These are phyloP conservation scores for Menura novaehollandiae DNA, from an alignment of 2,113 vertebrate species.

Conservation along the genomic window DNA sequence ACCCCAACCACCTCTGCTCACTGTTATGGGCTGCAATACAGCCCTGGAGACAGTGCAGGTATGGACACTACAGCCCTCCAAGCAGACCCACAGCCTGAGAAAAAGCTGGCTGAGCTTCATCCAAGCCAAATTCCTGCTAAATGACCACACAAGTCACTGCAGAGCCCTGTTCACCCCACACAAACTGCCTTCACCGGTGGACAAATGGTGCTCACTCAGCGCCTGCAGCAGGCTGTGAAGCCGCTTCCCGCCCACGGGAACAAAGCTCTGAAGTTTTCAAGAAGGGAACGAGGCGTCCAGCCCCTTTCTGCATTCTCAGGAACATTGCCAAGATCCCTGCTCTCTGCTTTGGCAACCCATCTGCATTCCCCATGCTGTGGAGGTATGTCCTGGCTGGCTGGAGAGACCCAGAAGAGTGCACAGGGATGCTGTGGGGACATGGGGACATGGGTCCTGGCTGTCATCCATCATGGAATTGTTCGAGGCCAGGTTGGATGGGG, in stretches of 20 bases:
- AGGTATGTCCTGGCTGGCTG: background rate
- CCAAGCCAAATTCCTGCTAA: background rate
- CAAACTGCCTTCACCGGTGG: background rate
- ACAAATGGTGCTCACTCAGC: background rate
- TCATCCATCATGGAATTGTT: background rate
- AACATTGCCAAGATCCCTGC: background rate
- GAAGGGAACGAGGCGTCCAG: slow-evolving; percentile 5
- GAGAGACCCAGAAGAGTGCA: background rate
- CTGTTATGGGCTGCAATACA: background rate
- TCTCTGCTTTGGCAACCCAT: background rate
- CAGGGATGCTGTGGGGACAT: background rate
- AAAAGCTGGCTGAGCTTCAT: background rate
- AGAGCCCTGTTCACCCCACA: background rate
- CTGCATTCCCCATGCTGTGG: background rate
- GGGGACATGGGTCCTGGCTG: background rate
- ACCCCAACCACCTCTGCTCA: background rate
- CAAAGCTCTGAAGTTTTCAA: slow-evolving; percentile 44
- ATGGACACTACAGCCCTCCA: background rate
- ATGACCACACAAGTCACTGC: background rate
- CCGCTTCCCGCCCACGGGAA: background rate
- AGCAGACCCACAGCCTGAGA: background rate
- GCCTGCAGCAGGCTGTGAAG: background rate
- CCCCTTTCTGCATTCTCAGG: background rate
- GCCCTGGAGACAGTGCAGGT: accelerated
- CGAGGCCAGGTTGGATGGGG: background rate